phyloP scores from a whole-genome alignment of 2,888 invertebrate species.

The Hyposoter dolosus region DNA sequence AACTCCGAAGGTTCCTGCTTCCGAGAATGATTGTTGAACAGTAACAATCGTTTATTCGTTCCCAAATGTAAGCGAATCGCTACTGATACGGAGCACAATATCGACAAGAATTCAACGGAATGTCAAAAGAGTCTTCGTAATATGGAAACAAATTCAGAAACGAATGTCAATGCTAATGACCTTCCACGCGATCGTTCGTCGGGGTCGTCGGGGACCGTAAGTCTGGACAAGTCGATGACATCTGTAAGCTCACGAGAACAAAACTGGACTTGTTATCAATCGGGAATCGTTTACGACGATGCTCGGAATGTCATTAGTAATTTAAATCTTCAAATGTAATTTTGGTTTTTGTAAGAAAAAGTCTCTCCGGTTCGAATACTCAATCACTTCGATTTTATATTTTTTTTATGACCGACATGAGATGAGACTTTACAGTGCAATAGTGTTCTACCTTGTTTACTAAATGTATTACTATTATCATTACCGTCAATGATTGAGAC shows the following conservation, averaged over 20 bases:
- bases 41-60: neutral
- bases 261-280: neutral
- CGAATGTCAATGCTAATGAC: neutral
- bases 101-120: neutral
- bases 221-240: constrained; percentile 14
- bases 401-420: neutral
- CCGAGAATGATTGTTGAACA: constrained; percentile 8
- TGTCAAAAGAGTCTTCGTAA: neutral
- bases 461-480: neutral
- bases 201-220: constrained; percentile 5
- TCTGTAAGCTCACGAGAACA: neutral
- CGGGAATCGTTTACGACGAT: constrained; percentile 38
- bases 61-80: constrained; percentile 27
- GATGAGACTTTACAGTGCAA: neutral
- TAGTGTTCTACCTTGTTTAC: neutral
- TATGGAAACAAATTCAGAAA: neutral
- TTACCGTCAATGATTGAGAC: neutral
- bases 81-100: neutral
- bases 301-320: constrained; percentile 57
- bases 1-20: constrained; percentile 11
- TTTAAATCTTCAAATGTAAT: constrained; percentile 41
- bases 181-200: constrained; percentile 15
- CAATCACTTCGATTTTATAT: neutral
- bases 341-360: neutral
- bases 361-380: neutral